Evolutionary conservation across 2,888 invertebrate species (phyloP).

Genomic region (Hyposoter dolosus): DNA sequence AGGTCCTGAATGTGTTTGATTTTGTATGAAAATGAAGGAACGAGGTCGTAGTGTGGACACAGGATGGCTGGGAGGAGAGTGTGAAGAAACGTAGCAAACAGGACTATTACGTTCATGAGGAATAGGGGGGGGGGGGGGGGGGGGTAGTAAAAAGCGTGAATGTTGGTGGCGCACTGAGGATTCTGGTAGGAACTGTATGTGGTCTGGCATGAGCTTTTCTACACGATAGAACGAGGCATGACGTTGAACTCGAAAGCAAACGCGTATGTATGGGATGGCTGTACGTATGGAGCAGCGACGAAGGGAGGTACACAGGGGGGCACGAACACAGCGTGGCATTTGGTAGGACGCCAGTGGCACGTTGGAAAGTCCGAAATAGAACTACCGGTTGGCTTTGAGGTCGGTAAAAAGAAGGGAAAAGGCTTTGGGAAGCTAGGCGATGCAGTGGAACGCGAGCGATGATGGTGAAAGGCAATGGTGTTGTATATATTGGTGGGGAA

Average conservation of each 20-base stretch:
- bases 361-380: constrained; percentile 81
- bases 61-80: neutral
- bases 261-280: neutral
- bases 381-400: constrained; percentile 79
- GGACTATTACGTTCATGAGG: constrained; percentile 37
- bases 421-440: constrained; percentile 49
- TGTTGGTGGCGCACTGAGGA: constrained; percentile 40
- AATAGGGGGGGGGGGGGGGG: constrained; percentile 1
- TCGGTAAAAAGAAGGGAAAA: constrained; percentile 72
- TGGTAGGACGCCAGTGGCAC: constrained; percentile 81
- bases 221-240: constrained; percentile 30
- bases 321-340: constrained; percentile 74
- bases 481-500: constrained; percentile 24
- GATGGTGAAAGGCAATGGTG: constrained; percentile 58
- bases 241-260: constrained; percentile 16
- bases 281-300: neutral
- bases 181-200: constrained; percentile 36
- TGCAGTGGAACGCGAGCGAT: constrained; percentile 58
- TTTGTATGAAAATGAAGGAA: neutral
- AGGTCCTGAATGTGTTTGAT: neutral
- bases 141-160: constrained; percentile 30
- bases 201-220: constrained; percentile 39
- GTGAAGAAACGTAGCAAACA: constrained; percentile 23
- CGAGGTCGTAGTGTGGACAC: constrained; percentile 5
- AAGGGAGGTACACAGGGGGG: constrained; percentile 1